Conservation (phyloP, 2,113 vertebrate genomes). For the Hippocampus comes region DNA sequence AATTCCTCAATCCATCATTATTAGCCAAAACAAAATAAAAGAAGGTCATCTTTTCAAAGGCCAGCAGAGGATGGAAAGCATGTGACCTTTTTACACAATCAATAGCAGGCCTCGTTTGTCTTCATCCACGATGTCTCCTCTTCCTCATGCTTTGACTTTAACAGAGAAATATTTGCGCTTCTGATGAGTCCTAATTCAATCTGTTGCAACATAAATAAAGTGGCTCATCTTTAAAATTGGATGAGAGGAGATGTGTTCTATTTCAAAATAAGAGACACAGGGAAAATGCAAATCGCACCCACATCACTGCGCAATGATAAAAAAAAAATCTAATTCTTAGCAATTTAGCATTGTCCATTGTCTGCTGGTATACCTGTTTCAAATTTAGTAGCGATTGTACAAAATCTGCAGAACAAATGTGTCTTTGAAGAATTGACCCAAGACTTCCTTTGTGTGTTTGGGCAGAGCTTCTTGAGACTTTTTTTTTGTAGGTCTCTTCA, state of each 20-base stretch:
- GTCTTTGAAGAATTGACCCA: no score
- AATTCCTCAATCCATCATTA: not conserved
- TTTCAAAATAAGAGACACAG: no score
- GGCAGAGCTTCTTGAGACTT: no score
- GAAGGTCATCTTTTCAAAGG: not conserved
- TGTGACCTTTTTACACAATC: conserved; percentile 50
- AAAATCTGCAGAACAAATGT: no score
- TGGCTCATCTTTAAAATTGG: conserved; percentile 48
- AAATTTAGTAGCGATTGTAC: no score
- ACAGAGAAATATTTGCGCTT: conserved; percentile 55
- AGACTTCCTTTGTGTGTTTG: no score
- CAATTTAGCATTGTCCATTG: no score
- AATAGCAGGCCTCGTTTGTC: conserved; percentile 45
- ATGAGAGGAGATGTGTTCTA: conserved; percentile 27
- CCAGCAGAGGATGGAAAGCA: conserved; percentile 27
- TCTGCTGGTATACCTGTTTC: no score
- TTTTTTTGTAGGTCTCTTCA: no score
- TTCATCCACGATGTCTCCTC: conserved; percentile 46
- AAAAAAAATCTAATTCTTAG: no score
- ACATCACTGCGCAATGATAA: no score
- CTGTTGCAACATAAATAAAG: conserved; percentile 30
- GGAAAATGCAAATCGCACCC: no score
- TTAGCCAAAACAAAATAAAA: not conserved
- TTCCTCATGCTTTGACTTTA: conserved; percentile 47
- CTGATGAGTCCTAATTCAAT: conserved; percentile 55